These are phyloP conservation scores for Parauchenoglanis punctatus DNA, from an alignment of 2,797 vertebrate species.

Conservation along the genomic window DNA sequence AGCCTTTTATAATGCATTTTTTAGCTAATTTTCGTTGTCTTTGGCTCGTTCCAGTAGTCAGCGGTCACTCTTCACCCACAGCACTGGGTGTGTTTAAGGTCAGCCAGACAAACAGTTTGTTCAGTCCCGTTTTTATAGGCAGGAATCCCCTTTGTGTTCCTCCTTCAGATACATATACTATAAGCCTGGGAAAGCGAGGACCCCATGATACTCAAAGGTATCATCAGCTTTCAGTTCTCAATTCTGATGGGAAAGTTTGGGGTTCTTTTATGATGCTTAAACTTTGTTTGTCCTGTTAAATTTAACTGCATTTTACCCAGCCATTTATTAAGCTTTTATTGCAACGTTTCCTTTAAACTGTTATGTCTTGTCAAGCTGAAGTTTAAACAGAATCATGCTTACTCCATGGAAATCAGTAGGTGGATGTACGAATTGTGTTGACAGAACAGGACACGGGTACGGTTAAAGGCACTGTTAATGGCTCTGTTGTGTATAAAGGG, in stretches of 20 bases:
- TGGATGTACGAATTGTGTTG: slow-evolving; percentile 7
- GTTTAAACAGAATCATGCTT: slow-evolving; percentile 25
- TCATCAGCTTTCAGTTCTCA: neutral
- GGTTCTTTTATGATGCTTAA: neutral
- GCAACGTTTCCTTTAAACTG: slow-evolving; percentile 23
- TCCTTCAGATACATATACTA: neutral
- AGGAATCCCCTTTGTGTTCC: slow-evolving; percentile 4
- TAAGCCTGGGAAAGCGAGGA: slow-evolving; percentile 30
- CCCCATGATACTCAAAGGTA: neutral
- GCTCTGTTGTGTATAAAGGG: slow-evolving; percentile 25
- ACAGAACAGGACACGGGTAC: neutral
- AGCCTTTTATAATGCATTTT: neutral
- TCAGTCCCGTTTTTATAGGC: neutral
- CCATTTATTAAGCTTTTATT: slow-evolving; percentile 22
- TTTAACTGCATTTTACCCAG: neutral
- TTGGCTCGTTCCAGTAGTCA: slow-evolving; percentile 8
- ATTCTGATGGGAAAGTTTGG: slow-evolving; percentile 20
- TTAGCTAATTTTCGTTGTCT: neutral
- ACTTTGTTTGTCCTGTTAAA: neutral
- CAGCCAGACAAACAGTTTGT: slow-evolving; percentile 3
- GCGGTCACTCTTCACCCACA: slow-evolving; percentile 23
- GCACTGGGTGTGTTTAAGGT: slow-evolving; percentile 15
- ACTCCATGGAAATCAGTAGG: neutral
- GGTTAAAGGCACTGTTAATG: slow-evolving; percentile 23
- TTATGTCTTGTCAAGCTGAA: slow-evolving; percentile 17